Conservation (phyloP, 1,140 invertebrate species). For the Holcopasites calliopsidis region DNA sequence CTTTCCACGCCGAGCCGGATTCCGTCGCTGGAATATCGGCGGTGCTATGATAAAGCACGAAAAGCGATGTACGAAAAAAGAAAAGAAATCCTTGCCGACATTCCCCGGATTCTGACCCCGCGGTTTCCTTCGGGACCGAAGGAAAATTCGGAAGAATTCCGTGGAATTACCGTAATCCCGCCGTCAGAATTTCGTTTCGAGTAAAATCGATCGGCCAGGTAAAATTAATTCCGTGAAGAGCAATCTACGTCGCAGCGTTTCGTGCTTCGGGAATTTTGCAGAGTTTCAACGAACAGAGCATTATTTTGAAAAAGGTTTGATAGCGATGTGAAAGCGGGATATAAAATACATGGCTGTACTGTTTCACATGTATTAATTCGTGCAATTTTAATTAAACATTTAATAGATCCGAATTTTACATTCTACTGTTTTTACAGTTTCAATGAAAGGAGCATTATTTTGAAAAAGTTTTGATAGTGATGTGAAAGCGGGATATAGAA, state of each 20-base stretch:
- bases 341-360: neutral
- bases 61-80: slow-evolving; percentile 47
- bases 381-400: too few relatives aligned
- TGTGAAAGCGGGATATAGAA: neutral
- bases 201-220: slow-evolving; percentile 6
- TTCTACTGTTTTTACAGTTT: neutral
- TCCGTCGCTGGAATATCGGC: slow-evolving; percentile 62
- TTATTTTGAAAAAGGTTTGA: neutral
- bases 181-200: slow-evolving; percentile 12
- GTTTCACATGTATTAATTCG: neutral
- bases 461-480: neutral
- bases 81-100: slow-evolving; percentile 54
- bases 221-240: slow-evolving; percentile 12
- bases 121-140: slow-evolving; percentile 57
- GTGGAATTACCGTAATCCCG: slow-evolving; percentile 31
- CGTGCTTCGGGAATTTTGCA: slow-evolving; percentile 9
- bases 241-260: neutral
- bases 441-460: neutral
- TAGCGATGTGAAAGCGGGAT: neutral
- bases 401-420: too few relatives aligned
- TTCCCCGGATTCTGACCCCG: slow-evolving; percentile 48
- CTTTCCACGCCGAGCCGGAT: slow-evolving; percentile 40
- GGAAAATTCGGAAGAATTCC: slow-evolving; percentile 55
- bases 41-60: slow-evolving; percentile 53
- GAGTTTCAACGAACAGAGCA: neutral